Conservation (phyloP, 2,888 invertebrate genomes). For the Maniola hyperantus region DNA sequence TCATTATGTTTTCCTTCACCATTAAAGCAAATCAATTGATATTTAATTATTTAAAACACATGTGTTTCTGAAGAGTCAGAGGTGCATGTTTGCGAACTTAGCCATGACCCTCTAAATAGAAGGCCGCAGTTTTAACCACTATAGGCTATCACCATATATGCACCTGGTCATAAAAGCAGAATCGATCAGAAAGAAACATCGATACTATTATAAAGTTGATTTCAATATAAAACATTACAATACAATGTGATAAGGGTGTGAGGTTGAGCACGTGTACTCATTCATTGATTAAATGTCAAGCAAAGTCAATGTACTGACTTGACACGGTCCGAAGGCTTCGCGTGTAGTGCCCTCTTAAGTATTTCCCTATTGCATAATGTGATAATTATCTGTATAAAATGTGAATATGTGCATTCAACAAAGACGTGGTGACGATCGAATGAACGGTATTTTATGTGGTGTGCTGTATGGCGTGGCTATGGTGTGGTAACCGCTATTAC, state of each 20-base stretch:
- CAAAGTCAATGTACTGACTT: constrained; percentile 41
- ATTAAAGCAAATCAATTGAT: too few species aligned
- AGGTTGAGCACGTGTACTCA: constrained; percentile 29
- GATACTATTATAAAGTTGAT: too few species aligned
- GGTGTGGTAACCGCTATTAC: constrained; percentile 41
- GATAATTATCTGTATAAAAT: constrained; percentile 38
- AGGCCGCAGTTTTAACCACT: too few species aligned
- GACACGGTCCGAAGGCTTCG: constrained; percentile 43
- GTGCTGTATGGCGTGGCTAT: constrained; percentile 31
- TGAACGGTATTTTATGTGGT: constrained; percentile 47
- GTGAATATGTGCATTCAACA: constrained; percentile 30
- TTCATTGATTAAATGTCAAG: constrained; percentile 39
- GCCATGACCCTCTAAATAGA: too few species aligned
- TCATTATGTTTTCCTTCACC: too few species aligned
- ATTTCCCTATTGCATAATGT: constrained; percentile 44
- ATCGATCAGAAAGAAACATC: too few species aligned
- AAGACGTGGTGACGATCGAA: constrained; percentile 32
- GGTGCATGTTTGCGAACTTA: too few species aligned
- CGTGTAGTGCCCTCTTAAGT: constrained; percentile 42
- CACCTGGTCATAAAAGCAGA: too few species aligned
- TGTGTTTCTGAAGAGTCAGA: too few species aligned
- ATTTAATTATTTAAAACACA: too few species aligned
- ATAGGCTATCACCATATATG: too few species aligned
- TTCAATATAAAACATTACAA: constrained; percentile 13
- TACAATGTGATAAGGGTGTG: constrained; percentile 15